Percentiles rank a stretch among this genome's conserved stretches.
Evolutionary conservation across 2,888 invertebrate species (phyloP).

Genomic region (Synanthedon tipuliformis): DNA sequence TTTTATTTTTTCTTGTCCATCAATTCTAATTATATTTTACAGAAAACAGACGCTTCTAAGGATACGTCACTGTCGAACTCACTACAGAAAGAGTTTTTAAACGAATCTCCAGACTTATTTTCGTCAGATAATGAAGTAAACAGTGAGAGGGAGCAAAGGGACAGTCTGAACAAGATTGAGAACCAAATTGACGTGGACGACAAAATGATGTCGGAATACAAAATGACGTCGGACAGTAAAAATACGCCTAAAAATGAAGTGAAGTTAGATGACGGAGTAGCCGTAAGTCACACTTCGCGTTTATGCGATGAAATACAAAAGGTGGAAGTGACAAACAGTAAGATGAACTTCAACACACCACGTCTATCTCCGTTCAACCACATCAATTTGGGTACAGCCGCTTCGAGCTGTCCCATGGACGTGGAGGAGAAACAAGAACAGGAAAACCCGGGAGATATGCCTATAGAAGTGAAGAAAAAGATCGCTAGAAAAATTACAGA

Average conservation of each 20-base stretch:
- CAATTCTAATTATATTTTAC: no score
- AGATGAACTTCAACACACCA: conserved; percentile 21
- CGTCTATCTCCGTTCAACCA: conserved; percentile 19
- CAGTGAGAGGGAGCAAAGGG: conserved; percentile 6
- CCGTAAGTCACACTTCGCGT: conserved; percentile 13
- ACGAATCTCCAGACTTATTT: conserved; percentile 41
- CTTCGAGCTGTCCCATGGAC: conserved; percentile 11
- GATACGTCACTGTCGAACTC: conserved; percentile 7
- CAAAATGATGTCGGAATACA: conserved; percentile 3
- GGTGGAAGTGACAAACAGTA: conserved; percentile 29
- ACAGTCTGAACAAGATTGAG: neutral
- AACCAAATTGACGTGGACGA: conserved; percentile 1
- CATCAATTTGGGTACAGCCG: neutral
- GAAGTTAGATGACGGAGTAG: conserved; percentile 1
- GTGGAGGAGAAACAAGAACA: conserved; percentile 7
- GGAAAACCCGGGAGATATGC: conserved; percentile 15
- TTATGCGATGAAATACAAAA: conserved; percentile 38
- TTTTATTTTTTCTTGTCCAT: no score
- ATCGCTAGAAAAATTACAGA: conserved; percentile 52
- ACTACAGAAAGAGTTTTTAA: conserved; percentile 9
- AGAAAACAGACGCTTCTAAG: no score
- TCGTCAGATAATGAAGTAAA: conserved; percentile 30
- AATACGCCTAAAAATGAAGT: neutral
- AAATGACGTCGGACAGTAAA: conserved; percentile 1
- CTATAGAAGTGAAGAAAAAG: conserved; percentile 38